Conservation (phyloP, 37 sponge, comb jelly and placozoan genomes). For the Hormiphora californensis region DNA sequence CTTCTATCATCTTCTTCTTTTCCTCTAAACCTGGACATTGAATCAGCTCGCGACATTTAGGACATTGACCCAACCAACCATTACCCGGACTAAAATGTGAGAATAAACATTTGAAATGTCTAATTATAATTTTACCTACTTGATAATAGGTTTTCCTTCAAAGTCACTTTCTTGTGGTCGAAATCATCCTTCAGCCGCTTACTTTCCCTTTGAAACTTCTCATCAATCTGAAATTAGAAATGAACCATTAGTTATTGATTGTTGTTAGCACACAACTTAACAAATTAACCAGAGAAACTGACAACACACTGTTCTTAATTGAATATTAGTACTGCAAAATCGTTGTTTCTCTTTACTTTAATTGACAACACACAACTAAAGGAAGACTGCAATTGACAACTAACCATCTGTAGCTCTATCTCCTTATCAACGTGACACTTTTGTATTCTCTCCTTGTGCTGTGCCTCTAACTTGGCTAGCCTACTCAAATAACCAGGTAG, state of each 20-base stretch:
- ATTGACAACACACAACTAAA: too few species aligned
- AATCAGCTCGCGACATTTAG: too few species aligned
- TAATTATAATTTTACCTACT: not conserved
- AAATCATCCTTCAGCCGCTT: conserved; percentile 10
- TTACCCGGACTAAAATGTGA: too few species aligned
- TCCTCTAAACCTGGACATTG: conserved; percentile 7
- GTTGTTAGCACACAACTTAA: too few species aligned
- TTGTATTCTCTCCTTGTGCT: conserved; percentile 32
- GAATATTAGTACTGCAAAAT: too few species aligned
- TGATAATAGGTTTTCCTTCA: conserved; percentile 54
- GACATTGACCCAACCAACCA: too few species aligned
- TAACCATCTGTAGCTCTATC: conserved; percentile 35
- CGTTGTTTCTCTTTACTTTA: too few species aligned
- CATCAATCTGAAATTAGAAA: conserved; percentile 31
- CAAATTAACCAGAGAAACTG: too few species aligned
- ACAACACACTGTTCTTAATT: too few species aligned
- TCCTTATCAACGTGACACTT: conserved; percentile 33
- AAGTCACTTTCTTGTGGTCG: conserved; percentile 35
- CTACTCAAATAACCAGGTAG: conserved; percentile 8
- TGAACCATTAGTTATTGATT: too few species aligned
- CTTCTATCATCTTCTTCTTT: conserved; percentile 40
- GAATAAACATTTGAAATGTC: not conserved
- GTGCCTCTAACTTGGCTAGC: not conserved
- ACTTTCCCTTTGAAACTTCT: not conserved
- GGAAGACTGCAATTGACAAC: too few species aligned